These are phyloP conservation scores for Cheilosia variabilis DNA, from an alignment of 2,888 invertebrate genomes.

Conservation along the genomic window DNA sequence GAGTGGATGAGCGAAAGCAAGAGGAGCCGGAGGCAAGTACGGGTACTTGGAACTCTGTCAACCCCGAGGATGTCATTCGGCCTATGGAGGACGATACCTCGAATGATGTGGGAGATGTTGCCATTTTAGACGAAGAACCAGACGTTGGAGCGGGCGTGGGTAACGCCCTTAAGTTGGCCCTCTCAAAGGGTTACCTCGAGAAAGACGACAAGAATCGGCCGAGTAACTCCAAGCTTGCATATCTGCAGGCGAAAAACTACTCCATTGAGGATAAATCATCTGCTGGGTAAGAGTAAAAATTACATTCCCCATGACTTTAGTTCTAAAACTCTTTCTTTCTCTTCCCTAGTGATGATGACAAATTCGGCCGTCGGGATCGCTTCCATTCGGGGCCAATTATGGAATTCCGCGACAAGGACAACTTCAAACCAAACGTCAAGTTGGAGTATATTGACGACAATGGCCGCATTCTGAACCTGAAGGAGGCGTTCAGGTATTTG, in stretches of 20 bases:
- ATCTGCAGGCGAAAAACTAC: conserved; percentile 91
- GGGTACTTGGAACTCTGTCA: conserved; percentile 94
- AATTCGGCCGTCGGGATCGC: conserved; percentile 89
- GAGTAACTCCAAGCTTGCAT: conserved; percentile 89
- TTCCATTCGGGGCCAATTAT: conserved; percentile 91
- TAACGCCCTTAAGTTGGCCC: conserved; percentile 94
- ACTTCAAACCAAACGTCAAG: conserved; percentile 96
- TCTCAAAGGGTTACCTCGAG: conserved; percentile 97
- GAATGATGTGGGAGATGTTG: conserved; percentile 82
- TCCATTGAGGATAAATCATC: conserved; percentile 91
- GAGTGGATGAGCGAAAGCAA: conserved; percentile 81
- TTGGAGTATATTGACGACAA: conserved; percentile 98
- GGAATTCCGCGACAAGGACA: conserved; percentile 96
- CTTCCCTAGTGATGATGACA: conserved; percentile 90
- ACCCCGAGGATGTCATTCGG: conserved; percentile 84
- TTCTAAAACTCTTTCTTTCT: conserved; percentile 64
- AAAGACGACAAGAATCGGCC: conserved; percentile 90
- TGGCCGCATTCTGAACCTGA: conserved; percentile 95
- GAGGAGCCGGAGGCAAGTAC: conserved; percentile 85
- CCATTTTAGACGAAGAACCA: conserved; percentile 94
- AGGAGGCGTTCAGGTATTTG: conserved; percentile 98
- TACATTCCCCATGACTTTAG: background rate
- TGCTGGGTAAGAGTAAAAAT: conserved; percentile 85
- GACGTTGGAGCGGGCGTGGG: conserved; percentile 95
- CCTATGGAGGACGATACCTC: conserved; percentile 84